Evolutionary conservation across 2,888 invertebrate species (phyloP).

Genomic region (Odontothrips loti): DNA sequence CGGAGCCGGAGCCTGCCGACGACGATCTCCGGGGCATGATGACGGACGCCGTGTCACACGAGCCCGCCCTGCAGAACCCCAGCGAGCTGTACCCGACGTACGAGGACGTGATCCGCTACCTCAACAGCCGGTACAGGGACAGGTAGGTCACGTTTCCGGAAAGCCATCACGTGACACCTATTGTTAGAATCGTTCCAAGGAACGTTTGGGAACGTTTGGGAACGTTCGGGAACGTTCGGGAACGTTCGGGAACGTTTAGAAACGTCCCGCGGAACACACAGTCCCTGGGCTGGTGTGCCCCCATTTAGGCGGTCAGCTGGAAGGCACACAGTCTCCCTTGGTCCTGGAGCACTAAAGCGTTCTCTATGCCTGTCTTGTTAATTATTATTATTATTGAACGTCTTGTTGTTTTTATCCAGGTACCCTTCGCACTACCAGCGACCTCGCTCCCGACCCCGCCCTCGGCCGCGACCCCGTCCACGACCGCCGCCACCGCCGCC

Average conservation of each 20-base stretch:
- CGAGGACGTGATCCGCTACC: constrained; percentile 8
- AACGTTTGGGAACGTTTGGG: no score
- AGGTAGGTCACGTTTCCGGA: background rate
- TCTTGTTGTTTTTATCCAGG: background rate
- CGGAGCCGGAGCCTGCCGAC: background rate
- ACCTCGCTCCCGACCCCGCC: background rate
- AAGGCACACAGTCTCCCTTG: no score
- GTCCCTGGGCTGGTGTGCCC: no score
- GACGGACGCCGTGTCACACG: constrained; percentile 14
- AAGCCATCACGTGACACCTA: no score
- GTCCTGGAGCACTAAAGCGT: no score
- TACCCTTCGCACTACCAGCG: background rate
- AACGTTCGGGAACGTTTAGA: no score
- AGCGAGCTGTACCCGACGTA: background rate
- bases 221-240: no score
- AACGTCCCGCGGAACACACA: no score
- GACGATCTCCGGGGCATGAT: background rate
- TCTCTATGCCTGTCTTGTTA: no score
- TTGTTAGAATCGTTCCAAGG: no score
- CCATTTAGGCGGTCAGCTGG: no score
- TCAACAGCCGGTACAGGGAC: background rate
- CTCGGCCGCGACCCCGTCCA: background rate
- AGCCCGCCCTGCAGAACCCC: constrained; percentile 21
- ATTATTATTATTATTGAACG: no score
- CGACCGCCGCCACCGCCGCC: background rate